Conservation (phyloP, 1,140 invertebrate genomes). For the Planococcus citri region DNA sequence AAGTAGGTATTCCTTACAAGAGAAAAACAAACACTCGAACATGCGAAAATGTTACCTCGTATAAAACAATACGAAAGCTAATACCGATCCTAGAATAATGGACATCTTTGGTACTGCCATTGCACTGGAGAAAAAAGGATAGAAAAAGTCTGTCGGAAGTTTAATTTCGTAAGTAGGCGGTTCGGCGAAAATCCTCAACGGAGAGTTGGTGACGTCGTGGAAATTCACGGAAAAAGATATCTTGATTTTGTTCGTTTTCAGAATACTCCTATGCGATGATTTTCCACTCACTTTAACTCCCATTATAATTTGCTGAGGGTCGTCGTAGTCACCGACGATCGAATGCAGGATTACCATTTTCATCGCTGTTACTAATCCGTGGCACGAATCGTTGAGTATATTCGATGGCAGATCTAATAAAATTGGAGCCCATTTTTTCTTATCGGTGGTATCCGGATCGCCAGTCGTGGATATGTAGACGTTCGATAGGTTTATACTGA, state of each 20-base stretch:
- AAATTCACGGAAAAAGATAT: slow-evolving; percentile 42
- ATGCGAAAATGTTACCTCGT: not conserved
- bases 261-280: not conserved
- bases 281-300: not conserved
- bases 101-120: not conserved
- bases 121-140: slow-evolving; percentile 42
- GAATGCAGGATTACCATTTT: slow-evolving; percentile 37
- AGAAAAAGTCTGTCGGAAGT: slow-evolving; percentile 56
- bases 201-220: slow-evolving; percentile 42
- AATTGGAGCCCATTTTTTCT: slow-evolving; percentile 33
- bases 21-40: no score
- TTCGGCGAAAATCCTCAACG: slow-evolving; percentile 40
- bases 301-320: slow-evolving; percentile 32
- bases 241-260: slow-evolving; percentile 22
- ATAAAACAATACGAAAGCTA: not conserved
- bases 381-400: slow-evolving; percentile 22
- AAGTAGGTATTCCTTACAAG: no score
- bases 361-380: not conserved
- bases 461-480: slow-evolving; percentile 2
- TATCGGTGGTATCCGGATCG: slow-evolving; percentile 27
- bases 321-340: slow-evolving; percentile 36
- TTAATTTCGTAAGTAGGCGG: slow-evolving; percentile 46
- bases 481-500: not conserved
- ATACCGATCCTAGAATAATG: not conserved
- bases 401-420: slow-evolving; percentile 33